A percentile compares a stretch with the other conserved stretches of the same genome.
These are phyloP conservation scores for Pseudachorutes palmiensis DNA, from an alignment of 1,140 invertebrate genomes.

Conservation along the genomic window DNA sequence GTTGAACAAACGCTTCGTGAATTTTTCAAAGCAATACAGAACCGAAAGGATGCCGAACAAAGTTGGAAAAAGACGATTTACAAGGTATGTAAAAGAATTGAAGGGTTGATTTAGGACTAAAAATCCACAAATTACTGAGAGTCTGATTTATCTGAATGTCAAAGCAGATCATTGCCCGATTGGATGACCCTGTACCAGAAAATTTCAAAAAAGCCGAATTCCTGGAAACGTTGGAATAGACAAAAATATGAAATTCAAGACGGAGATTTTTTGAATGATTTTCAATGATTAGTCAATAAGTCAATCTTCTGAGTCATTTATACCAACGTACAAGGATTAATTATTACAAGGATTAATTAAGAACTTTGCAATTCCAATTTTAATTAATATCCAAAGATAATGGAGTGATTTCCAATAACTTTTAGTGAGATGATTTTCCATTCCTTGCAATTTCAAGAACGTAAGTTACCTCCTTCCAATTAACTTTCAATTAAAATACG, in stretches of 20 bases:
- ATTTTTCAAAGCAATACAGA: conserved; percentile 95
- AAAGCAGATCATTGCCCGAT: conserved; percentile 76
- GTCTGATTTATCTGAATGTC: conserved; percentile 20
- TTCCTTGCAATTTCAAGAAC: too few species aligned
- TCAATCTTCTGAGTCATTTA: conserved; percentile 8
- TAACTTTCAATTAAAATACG: background rate
- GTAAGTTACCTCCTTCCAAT: background rate
- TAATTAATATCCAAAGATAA: background rate
- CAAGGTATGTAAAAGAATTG: conserved; percentile 60
- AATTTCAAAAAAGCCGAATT: conserved; percentile 99
- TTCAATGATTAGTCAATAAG: conserved; percentile 4
- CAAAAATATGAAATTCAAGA: background rate
- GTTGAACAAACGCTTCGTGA: conserved; percentile 94
- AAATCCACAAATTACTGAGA: background rate
- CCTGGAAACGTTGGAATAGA: conserved; percentile 93
- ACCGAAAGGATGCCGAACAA: conserved; percentile 91
- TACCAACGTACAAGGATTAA: background rate
- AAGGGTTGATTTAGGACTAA: too few species aligned
- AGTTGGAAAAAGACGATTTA: conserved; percentile 99
- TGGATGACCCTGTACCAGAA: conserved; percentile 97
- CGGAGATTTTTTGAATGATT: background rate
- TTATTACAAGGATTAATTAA: background rate
- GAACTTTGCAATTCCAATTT: background rate
- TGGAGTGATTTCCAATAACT: background rate
- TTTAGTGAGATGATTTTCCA: too few species aligned